Conservation (phyloP, 1,140 invertebrate species). For the Philopotamus ludificatus region DNA sequence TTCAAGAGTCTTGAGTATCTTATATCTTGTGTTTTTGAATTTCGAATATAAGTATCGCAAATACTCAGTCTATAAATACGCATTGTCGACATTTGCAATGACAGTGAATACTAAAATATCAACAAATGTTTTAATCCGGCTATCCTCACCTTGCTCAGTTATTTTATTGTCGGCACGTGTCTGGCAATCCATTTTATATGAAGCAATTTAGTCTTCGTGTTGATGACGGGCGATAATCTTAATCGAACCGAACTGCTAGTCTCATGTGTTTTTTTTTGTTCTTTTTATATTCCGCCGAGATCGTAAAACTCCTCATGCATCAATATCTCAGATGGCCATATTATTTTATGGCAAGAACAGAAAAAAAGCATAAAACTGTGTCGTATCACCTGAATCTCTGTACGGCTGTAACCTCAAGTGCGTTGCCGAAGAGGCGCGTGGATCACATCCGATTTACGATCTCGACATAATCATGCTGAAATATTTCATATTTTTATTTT, state of each 20-base stretch:
- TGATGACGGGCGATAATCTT: slow-evolving; percentile 28
- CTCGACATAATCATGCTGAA: too few species aligned
- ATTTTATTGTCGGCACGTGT: slow-evolving; percentile 17
- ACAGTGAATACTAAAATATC: too few species aligned
- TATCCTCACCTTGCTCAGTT: neutral
- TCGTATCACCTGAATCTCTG: neutral
- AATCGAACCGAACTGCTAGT: slow-evolving; percentile 1
- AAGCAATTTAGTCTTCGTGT: slow-evolving; percentile 21
- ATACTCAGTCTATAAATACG: too few species aligned
- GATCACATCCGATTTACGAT: too few species aligned
- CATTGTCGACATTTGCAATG: too few species aligned
- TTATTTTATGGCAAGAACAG: slow-evolving; percentile 19
- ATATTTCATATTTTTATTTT: too few species aligned
- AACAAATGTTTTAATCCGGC: neutral
- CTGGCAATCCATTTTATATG: slow-evolving; percentile 13
- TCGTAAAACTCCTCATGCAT: slow-evolving; percentile 24
- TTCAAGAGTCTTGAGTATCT: too few species aligned
- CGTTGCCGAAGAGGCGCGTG: too few species aligned
- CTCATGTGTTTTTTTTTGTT: slow-evolving; percentile 7
- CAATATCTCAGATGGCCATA: slow-evolving; percentile 21
- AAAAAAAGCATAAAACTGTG: slow-evolving; percentile 9
- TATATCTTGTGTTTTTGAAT: too few species aligned
- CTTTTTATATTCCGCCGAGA: slow-evolving; percentile 14
- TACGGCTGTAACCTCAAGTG: too few species aligned
- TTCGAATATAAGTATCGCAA: too few species aligned